phyloP scores from a whole-genome alignment of 2,797 vertebrate genomes.

The Coregonus suidteri region DNA sequence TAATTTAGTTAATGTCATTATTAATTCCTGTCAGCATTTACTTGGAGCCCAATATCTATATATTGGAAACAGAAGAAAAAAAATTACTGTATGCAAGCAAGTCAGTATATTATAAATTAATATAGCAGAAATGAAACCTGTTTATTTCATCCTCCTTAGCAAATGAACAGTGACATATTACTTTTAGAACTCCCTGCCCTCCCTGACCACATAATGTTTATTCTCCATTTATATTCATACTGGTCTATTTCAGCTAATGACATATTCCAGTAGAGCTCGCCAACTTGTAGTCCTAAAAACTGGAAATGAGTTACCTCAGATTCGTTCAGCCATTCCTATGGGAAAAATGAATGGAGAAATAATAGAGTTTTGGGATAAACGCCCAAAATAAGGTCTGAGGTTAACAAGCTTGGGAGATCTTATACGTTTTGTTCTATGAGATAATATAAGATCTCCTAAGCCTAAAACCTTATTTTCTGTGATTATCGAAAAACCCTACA shows the following conservation, averaged over 20 bases:
- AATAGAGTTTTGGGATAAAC: too few species aligned
- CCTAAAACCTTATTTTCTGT: too few species aligned
- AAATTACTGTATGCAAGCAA: neutral
- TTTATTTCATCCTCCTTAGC: neutral
- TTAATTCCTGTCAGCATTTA: slow-evolving; percentile 29
- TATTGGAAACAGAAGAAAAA: neutral
- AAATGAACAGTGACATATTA: neutral
- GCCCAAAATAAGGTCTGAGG: too few species aligned
- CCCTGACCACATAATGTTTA: neutral
- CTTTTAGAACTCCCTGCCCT: neutral
- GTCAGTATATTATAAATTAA: neutral
- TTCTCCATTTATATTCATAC: neutral
- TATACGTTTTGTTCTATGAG: too few species aligned
- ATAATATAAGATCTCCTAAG: too few species aligned
- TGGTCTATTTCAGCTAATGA: neutral
- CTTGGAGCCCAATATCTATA: neutral
- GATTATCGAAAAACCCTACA: too few species aligned
- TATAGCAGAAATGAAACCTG: neutral
- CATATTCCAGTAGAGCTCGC: neutral
- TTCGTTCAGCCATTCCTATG: too few species aligned
- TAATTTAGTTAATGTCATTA: slow-evolving; percentile 67
- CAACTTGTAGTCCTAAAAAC: too few species aligned
- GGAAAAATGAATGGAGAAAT: too few species aligned
- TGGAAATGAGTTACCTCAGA: too few species aligned
- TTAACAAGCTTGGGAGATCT: too few species aligned